A percentile compares a stretch with the other conserved stretches of the same genome.
These are phyloP conservation scores for Eucidaris tribuloides DNA, from an alignment of 35 echinoderm and acorn worm species.

Conservation along the genomic window DNA sequence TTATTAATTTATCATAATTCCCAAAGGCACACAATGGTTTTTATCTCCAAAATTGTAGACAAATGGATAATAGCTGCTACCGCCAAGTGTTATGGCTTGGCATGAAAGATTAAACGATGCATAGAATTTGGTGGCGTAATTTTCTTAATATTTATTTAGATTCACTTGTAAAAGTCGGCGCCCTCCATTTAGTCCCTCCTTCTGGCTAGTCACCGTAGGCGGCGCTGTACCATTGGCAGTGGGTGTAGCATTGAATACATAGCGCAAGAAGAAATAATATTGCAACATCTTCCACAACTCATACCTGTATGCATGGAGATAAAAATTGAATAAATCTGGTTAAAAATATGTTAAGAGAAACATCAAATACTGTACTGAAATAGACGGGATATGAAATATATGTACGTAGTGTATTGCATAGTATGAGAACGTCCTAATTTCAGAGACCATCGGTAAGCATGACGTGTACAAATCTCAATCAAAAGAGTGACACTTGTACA, in stretches of 20 bases:
- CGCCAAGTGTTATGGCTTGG: conserved; percentile 7
- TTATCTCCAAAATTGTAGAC: conserved; percentile 36
- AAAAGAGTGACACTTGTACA: no score
- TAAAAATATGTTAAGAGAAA: no score
- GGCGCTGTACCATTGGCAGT: conserved; percentile 31
- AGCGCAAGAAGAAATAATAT: conserved; percentile 39
- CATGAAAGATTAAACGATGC: conserved; percentile 38
- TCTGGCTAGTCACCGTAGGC: not conserved
- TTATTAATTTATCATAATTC: conserved; percentile 31
- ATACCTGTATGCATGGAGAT: conserved; percentile 22
- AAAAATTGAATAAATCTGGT: not conserved
- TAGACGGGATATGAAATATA: no score
- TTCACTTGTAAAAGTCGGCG: conserved; percentile 9
- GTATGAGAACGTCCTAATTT: no score
- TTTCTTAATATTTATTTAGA: conserved; percentile 31
- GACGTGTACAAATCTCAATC: no score
- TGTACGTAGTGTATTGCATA: no score
- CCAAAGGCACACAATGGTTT: conserved; percentile 33
- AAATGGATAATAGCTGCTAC: conserved; percentile 35
- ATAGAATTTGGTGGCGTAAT: conserved; percentile 40
- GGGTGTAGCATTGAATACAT: conserved; percentile 32
- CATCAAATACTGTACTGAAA: no score
- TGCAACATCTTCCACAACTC: conserved; percentile 19
- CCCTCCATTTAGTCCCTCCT: conserved; percentile 25
- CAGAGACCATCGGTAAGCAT: no score